These are phyloP conservation scores for Meloidogyne floridensis DNA, from an alignment of 1,140 invertebrate species.

Conservation along the genomic window DNA sequence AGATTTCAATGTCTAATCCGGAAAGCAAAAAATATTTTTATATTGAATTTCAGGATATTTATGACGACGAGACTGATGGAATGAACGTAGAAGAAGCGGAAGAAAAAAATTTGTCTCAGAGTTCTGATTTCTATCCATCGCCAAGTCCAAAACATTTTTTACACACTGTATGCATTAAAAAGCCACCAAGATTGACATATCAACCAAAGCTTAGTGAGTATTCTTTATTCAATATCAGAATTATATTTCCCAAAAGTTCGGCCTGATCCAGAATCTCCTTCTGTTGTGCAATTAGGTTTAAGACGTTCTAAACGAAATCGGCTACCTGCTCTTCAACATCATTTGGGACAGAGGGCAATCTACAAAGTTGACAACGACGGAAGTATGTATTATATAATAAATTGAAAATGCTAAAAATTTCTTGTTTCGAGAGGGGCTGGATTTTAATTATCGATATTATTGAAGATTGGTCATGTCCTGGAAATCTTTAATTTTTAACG, in stretches of 20 bases:
- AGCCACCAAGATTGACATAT: neutral
- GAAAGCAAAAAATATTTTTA: too few relatives aligned
- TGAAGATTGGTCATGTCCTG: neutral
- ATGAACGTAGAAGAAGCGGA: too few relatives aligned
- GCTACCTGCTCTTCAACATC: conserved; percentile 19
- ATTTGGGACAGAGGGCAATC: conserved; percentile 20
- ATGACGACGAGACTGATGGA: too few relatives aligned
- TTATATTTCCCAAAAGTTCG: conserved; percentile 4
- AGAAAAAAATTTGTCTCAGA: neutral
- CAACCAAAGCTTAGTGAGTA: conserved; percentile 24
- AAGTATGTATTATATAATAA: conserved; percentile 21
- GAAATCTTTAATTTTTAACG: neutral
- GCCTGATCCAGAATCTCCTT: conserved; percentile 28
- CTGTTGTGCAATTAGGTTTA: conserved; percentile 23
- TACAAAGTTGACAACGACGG: conserved; percentile 29
- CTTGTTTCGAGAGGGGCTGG: neutral
- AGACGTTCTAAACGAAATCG: conserved; percentile 29
- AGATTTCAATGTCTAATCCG: too few relatives aligned
- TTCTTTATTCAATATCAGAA: neutral
- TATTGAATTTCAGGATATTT: too few relatives aligned
- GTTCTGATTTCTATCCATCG: neutral
- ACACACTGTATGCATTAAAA: conserved; percentile 9
- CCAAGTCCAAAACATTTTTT: conserved; percentile 13
- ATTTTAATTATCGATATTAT: neutral
- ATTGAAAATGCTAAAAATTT: neutral